A percentile compares a stretch with the other conserved stretches of the same genome.
phyloP scores from a whole-genome alignment of 2,888 invertebrate genomes.

The Frankliniella fusca region DNA sequence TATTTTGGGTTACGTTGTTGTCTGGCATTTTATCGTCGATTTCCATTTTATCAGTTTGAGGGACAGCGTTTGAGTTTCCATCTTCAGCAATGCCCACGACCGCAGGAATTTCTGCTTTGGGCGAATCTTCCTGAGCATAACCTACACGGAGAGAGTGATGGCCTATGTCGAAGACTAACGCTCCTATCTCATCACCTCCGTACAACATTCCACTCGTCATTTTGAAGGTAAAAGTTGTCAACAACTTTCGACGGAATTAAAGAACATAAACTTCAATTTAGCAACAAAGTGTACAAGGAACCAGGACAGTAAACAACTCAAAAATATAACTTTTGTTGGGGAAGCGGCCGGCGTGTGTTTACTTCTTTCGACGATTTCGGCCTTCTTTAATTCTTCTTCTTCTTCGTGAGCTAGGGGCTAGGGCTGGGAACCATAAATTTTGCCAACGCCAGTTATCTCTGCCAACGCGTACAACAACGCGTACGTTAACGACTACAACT shows the following conservation, averaged over 20 bases:
- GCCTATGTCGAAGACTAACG: conserved; percentile 94
- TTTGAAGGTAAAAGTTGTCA: conserved; percentile 36
- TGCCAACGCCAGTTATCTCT: no score
- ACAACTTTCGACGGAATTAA: background rate
- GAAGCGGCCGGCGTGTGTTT: background rate
- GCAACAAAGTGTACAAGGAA: background rate
- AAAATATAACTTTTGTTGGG: background rate
- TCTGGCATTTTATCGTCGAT: conserved; percentile 67
- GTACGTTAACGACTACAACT: no score
- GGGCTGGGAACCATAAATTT: no score
- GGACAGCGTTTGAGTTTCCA: conserved; percentile 52
- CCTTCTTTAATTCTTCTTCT: background rate
- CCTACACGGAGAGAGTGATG: conserved; percentile 86
- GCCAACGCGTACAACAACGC: no score
- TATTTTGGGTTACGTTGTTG: conserved; percentile 62
- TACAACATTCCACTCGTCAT: conserved; percentile 66
- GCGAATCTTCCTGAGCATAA: conserved; percentile 97
- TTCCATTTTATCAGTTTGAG: conserved; percentile 62
- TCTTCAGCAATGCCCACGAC: conserved; percentile 81
- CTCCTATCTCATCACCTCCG: conserved; percentile 97
- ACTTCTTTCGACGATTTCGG: background rate
- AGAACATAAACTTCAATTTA: background rate
- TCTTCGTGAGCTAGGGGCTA: no score
- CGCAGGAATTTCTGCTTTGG: conserved; percentile 95
- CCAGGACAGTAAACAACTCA: conserved; percentile 3